Percentiles rank a stretch among this genome's conserved stretches.
Evolutionary conservation across 2,888 invertebrate species (phyloP).

Genomic region (Merodon equestris): DNA sequence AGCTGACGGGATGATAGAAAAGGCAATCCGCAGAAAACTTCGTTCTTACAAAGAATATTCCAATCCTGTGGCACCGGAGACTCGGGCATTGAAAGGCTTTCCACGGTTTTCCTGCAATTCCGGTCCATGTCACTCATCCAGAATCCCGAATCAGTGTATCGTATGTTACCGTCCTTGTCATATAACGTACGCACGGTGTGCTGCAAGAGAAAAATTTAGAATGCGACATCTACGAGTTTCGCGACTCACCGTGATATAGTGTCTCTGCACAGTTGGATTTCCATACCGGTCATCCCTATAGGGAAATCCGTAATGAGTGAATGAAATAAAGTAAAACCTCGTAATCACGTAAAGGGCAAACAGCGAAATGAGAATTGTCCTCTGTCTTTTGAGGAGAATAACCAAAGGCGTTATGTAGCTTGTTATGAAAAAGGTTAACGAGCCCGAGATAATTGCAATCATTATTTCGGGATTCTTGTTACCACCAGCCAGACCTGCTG

Average conservation of each 20-base stretch:
- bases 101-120: constrained; percentile 73
- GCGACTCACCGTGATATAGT: constrained; percentile 79
- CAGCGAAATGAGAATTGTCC: constrained; percentile 71
- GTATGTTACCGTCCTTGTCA: constrained; percentile 72
- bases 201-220: constrained; percentile 59
- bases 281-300: constrained; percentile 79
- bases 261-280: constrained; percentile 78
- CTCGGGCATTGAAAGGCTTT: constrained; percentile 74
- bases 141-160: constrained; percentile 74
- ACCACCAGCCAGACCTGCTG: constrained; percentile 79
- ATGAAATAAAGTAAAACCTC: constrained; percentile 74
- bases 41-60: constrained; percentile 73
- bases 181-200: constrained; percentile 73
- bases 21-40: constrained; percentile 74
- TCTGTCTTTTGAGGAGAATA: constrained; percentile 72
- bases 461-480: constrained; percentile 79
- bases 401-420: constrained; percentile 76
- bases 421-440: constrained; percentile 77
- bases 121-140: constrained; percentile 75
- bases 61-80: constrained; percentile 72
- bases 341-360: constrained; percentile 72
- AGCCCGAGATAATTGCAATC: constrained; percentile 76
- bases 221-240: neutral
- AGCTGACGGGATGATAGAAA: constrained; percentile 72
- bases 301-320: constrained; percentile 80